Evolutionary conservation across 2,888 invertebrate species (phyloP).

Genomic region (Ectropis crepuscularia): DNA sequence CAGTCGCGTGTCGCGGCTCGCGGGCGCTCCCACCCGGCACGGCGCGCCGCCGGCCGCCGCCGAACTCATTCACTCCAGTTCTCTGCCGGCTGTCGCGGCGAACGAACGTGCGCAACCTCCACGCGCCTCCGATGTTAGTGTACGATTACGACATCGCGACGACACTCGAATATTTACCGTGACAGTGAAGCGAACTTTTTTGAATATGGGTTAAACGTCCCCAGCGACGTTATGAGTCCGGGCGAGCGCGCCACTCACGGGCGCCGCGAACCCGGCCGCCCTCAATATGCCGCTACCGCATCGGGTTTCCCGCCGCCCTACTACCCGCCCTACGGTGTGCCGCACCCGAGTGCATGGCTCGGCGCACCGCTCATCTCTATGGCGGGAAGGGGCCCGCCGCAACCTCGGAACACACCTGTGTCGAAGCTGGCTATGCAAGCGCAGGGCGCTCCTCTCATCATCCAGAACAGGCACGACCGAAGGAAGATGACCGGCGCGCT

Average conservation of each 20-base stretch:
- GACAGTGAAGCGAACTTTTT: conserved; percentile 75
- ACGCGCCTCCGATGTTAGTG: conserved; percentile 79
- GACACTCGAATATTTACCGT: conserved; percentile 76
- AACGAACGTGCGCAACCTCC: conserved; percentile 67
- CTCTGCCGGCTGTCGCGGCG: conserved; percentile 77
- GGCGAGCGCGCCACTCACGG: conserved; percentile 82
- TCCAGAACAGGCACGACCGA: conserved; percentile 87
- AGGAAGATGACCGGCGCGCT: conserved; percentile 74
- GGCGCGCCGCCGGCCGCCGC: conserved; percentile 68
- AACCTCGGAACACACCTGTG: conserved; percentile 82
- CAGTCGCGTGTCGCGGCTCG: conserved; percentile 69
- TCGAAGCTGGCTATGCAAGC: conserved; percentile 92
- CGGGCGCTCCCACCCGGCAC: conserved; percentile 74
- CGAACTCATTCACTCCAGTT: conserved; percentile 79
- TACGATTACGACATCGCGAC: conserved; percentile 82
- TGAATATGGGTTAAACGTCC: conserved; percentile 91
- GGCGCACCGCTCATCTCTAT: conserved; percentile 93
- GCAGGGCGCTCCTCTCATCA: conserved; percentile 93
- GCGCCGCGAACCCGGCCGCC: conserved; percentile 83
- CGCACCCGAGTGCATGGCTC: conserved; percentile 88
- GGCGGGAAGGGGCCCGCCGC: conserved; percentile 85
- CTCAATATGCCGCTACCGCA: conserved; percentile 79
- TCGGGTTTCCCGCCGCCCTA: conserved; percentile 82
- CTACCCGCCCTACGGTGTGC: conserved; percentile 81
- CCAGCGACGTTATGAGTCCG: conserved; percentile 76